Evolutionary conservation across 2,113 vertebrate species (phyloP).

Genomic region (Columba janthina): DNA sequence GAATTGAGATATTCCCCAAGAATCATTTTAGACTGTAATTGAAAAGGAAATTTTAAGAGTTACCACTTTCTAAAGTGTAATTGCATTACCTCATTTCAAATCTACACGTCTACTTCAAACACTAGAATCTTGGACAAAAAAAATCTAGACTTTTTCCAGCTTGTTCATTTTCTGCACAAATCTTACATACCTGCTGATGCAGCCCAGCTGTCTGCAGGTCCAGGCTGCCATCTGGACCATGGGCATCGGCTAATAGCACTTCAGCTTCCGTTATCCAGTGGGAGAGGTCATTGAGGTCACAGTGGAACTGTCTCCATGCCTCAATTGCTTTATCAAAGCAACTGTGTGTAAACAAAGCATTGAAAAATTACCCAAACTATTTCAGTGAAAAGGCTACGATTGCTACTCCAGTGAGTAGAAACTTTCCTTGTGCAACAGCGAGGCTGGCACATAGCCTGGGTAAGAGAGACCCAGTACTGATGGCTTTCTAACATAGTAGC

Average conservation of each 20-base stretch:
- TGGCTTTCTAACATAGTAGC: background rate
- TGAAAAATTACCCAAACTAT: background rate
- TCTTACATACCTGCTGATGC: conserved; percentile 84
- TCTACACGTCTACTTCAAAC: background rate
- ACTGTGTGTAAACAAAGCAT: conserved; percentile 64
- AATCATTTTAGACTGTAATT: background rate
- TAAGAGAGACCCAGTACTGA: background rate
- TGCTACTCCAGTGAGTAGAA: background rate
- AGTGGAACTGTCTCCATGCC: conserved; percentile 91
- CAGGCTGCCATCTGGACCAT: conserved; percentile 75
- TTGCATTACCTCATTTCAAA: background rate
- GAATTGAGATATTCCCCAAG: background rate
- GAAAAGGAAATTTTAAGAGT: background rate
- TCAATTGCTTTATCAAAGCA: conserved; percentile 85
- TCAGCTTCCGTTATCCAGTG: conserved; percentile 90
- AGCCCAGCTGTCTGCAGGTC: conserved; percentile 76
- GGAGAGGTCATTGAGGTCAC: conserved; percentile 86
- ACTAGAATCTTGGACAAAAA: background rate
- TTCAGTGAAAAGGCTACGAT: background rate
- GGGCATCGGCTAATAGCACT: conserved; percentile 74
- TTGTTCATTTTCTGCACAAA: background rate
- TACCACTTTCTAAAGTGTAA: background rate
- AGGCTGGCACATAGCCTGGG: background rate
- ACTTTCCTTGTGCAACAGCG: background rate
- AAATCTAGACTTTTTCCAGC: background rate